These are phyloP conservation scores for Eufriesea mexicana DNA, from an alignment of 1,140 invertebrate genomes.

Conservation along the genomic window DNA sequence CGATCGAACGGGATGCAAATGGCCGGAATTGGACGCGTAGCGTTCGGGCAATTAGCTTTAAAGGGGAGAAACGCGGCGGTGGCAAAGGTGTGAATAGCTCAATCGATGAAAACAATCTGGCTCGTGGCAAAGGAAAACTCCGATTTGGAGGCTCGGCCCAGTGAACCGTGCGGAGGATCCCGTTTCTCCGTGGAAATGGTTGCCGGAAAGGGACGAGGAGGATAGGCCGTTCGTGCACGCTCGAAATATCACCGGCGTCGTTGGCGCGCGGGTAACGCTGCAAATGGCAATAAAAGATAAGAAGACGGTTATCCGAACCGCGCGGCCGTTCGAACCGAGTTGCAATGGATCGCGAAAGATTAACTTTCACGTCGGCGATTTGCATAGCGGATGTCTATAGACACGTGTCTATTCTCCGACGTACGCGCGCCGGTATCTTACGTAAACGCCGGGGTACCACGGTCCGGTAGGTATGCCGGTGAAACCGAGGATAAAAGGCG, in stretches of 20 bases:
- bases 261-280: constrained; percentile 12
- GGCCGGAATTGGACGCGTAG: neutral
- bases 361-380: constrained; percentile 50
- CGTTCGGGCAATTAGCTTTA: neutral
- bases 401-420: neutral
- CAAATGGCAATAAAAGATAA: constrained; percentile 39
- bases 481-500: constrained; percentile 25
- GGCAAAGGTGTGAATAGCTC: neutral
- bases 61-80: neutral
- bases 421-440: neutral
- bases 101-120: constrained; percentile 11
- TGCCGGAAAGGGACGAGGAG: neutral
- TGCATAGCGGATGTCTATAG: constrained; percentile 33
- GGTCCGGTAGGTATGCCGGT: neutral
- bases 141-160: neutral
- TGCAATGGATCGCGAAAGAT: constrained; percentile 46
- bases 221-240: neutral
- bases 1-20: neutral
- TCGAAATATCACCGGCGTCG: constrained; percentile 16
- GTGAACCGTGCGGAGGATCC: neutral
- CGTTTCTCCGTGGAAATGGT: neutral
- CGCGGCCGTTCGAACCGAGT: constrained; percentile 10
- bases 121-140: neutral
- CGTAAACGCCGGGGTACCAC: neutral
- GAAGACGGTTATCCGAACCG: constrained; percentile 5